Conservation (phyloP, 2,888 invertebrate species). For the Unio delphinus region DNA sequence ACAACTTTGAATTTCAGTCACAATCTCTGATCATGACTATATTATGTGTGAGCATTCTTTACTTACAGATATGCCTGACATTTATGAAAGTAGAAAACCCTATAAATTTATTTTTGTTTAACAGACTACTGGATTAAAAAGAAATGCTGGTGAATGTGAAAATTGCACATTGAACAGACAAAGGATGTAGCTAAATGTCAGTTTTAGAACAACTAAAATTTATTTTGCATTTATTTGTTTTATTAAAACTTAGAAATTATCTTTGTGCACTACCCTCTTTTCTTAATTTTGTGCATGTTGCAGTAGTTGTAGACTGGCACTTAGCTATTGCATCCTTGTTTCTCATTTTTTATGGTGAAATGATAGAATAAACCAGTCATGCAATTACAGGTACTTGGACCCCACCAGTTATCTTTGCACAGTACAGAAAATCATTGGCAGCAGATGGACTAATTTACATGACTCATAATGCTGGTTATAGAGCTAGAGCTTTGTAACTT, state of each 20-base stretch:
- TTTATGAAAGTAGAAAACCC: not conserved
- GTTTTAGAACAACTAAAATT: not conserved
- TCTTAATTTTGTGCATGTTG: not conserved
- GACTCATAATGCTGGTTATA: too few species aligned
- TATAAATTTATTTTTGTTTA: not conserved
- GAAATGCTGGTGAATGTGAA: not conserved
- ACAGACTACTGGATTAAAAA: not conserved
- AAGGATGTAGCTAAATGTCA: not conserved
- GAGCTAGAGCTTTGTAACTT: too few species aligned
- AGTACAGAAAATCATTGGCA: too few species aligned
- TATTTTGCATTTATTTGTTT: not conserved
- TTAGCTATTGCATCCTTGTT: slow-evolving; percentile 16
- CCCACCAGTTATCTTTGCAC: too few species aligned
- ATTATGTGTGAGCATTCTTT: too few species aligned
- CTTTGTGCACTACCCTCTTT: not conserved
- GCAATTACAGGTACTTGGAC: too few species aligned
- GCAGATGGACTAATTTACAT: too few species aligned
- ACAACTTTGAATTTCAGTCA: too few species aligned
- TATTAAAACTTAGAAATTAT: not conserved
- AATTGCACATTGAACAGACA: not conserved
- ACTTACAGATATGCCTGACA: too few species aligned
- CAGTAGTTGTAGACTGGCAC: slow-evolving; percentile 8
- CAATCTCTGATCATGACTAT: too few species aligned
- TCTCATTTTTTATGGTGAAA: slow-evolving; percentile 3
- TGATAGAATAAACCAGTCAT: too few species aligned